Conservation (phyloP, 1,140 invertebrate genomes). For the Drosophila sechellia region DNA sequence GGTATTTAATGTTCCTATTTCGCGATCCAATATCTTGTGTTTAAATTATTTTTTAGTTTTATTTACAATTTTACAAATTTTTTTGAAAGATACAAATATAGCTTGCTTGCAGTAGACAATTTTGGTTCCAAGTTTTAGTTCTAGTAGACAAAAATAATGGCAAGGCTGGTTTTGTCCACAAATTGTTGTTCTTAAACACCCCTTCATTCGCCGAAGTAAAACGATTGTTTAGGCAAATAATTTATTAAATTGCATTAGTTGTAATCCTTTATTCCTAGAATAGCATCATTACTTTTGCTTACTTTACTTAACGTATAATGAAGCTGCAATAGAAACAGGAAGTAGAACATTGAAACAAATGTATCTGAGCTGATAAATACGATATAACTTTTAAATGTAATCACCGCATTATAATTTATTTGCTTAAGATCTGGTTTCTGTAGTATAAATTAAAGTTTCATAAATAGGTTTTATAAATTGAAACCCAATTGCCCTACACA, state of each 20-base stretch:
- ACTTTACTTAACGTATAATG: constrained; percentile 31
- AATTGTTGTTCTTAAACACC: background rate
- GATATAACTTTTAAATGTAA: background rate
- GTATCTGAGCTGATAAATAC: constrained; percentile 1
- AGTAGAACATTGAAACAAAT: constrained; percentile 6
- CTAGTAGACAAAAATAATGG: background rate
- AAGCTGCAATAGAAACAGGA: constrained; percentile 25
- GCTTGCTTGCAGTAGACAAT: background rate
- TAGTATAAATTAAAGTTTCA: background rate
- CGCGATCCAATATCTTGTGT: too few relatives aligned
- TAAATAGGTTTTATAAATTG: too few relatives aligned
- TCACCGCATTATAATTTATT: too few relatives aligned
- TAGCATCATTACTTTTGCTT: constrained; percentile 21
- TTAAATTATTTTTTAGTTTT: background rate
- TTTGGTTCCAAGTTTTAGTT: background rate
- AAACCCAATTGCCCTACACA: background rate
- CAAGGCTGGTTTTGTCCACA: background rate
- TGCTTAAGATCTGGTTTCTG: background rate
- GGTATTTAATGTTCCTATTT: too few relatives aligned
- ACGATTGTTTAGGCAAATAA: constrained; percentile 14
- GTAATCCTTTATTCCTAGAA: constrained; percentile 29
- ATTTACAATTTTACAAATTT: background rate
- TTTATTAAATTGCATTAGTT: constrained; percentile 15
- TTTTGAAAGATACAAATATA: background rate
- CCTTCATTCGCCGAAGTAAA: background rate